These are phyloP conservation scores for Caranx melampygus DNA, from an alignment of 2,113 vertebrate genomes.

Conservation along the genomic window DNA sequence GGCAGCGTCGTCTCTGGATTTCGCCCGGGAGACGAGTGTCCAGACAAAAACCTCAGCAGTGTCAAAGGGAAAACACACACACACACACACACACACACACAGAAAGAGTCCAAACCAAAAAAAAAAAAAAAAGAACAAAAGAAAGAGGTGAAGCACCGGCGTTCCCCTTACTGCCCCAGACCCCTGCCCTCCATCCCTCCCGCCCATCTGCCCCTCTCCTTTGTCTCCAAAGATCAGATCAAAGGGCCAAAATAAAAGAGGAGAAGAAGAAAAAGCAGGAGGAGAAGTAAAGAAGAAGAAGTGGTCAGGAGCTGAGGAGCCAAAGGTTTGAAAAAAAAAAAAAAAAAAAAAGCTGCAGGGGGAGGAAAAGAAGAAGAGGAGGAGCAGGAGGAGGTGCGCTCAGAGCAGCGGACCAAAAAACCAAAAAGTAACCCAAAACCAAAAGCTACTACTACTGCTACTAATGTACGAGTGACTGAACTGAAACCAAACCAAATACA, in stretches of 20 bases:
- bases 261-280: conserved; percentile 42
- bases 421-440: conserved; percentile 80
- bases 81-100: conserved; percentile 37
- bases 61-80: conserved; percentile 68
- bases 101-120: conserved; percentile 71
- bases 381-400: conserved; percentile 67
- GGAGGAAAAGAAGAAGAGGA: conserved; percentile 49
- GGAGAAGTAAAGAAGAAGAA: conserved; percentile 37
- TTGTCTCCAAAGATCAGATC: conserved; percentile 79
- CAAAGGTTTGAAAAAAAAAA: conserved; percentile 40
- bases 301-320: conserved; percentile 57
- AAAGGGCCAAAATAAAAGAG: conserved; percentile 68
- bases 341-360: conserved; percentile 57
- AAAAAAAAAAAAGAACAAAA: conserved; percentile 71
- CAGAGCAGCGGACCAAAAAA: conserved; percentile 78
- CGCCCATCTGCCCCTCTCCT: conserved; percentile 72
- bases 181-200: conserved; percentile 76
- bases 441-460: conserved; percentile 83
- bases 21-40: conserved; percentile 77
- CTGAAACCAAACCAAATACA: conserved; percentile 86
- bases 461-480: conserved; percentile 79
- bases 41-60: conserved; percentile 82
- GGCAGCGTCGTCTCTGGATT: conserved; percentile 71
- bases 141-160: conserved; percentile 65
- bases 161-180: conserved; percentile 69